These are phyloP conservation scores for Drosophila punjabiensis DNA, from an alignment of 1,140 invertebrate species.

Conservation along the genomic window DNA sequence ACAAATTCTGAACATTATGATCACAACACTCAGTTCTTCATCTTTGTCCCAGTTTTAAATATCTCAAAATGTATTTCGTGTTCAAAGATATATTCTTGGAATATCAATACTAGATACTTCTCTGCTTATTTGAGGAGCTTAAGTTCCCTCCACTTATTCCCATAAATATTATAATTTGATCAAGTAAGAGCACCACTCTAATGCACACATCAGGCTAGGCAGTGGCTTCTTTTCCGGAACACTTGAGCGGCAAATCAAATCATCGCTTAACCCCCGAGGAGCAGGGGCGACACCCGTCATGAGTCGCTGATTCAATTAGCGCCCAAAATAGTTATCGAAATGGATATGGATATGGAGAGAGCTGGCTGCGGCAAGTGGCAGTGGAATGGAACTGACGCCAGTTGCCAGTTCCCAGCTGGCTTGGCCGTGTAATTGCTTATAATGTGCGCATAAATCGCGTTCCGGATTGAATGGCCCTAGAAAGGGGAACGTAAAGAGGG, in stretches of 20 bases:
- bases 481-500: background rate
- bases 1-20: no score
- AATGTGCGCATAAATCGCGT: slow-evolving; percentile 73
- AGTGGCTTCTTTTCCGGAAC: slow-evolving; percentile 31
- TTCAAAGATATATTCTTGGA: fast-evolving
- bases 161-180: background rate
- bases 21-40: background rate
- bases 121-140: background rate
- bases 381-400: slow-evolving; percentile 5
- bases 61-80: background rate
- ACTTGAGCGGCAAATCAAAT: slow-evolving; percentile 59
- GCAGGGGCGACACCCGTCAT: slow-evolving; percentile 21
- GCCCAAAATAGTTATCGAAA: slow-evolving; percentile 62
- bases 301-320: slow-evolving; percentile 74
- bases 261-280: slow-evolving; percentile 43
- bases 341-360: slow-evolving; percentile 18
- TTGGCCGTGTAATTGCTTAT: slow-evolving; percentile 69
- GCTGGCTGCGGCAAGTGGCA: background rate
- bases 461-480: background rate
- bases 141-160: background rate
- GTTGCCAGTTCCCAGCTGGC: slow-evolving; percentile 34
- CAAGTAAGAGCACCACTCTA: background rate
- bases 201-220: slow-evolving; percentile 4
- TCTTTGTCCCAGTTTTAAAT: background rate
- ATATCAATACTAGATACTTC: background rate